Conservation (phyloP, 2,797 vertebrate genomes). For the Coilia nasus region DNA sequence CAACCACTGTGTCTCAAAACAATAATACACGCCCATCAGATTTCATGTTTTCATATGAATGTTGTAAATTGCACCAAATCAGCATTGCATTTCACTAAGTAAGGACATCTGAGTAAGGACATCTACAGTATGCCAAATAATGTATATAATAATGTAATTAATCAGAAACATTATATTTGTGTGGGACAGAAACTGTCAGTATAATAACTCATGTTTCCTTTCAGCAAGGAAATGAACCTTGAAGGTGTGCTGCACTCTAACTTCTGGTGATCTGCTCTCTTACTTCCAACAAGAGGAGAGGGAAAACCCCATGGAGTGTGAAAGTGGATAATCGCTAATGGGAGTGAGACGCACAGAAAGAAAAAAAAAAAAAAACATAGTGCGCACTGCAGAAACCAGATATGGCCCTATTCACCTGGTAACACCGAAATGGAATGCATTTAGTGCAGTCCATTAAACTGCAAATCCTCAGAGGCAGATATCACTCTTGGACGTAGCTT, state of each 20-base stretch:
- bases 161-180: not conserved
- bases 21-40: not conserved
- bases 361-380: not conserved
- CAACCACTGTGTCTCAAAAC: slow-evolving; percentile 10
- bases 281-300: not conserved
- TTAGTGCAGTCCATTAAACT: slow-evolving; percentile 78
- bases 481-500: slow-evolving; percentile 45
- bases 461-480: slow-evolving; percentile 70
- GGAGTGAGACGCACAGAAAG: not conserved
- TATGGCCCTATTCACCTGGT: slow-evolving; percentile 65
- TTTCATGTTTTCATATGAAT: not conserved
- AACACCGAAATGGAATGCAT: slow-evolving; percentile 73
- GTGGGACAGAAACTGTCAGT: not conserved
- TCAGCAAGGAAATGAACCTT: not conserved
- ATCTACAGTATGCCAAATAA: not conserved
- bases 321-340: slow-evolving; percentile 41
- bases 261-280: not conserved
- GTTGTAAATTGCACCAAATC: not conserved
- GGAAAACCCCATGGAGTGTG: slow-evolving; percentile 27
- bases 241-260: not conserved
- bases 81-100: not conserved
- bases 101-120: not conserved
- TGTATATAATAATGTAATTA: not conserved
- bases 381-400: slow-evolving; percentile 71
- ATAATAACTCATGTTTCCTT: not conserved